phyloP scores from a whole-genome alignment of 2,888 invertebrate genomes.

The Oxyteleia sp. region DNA sequence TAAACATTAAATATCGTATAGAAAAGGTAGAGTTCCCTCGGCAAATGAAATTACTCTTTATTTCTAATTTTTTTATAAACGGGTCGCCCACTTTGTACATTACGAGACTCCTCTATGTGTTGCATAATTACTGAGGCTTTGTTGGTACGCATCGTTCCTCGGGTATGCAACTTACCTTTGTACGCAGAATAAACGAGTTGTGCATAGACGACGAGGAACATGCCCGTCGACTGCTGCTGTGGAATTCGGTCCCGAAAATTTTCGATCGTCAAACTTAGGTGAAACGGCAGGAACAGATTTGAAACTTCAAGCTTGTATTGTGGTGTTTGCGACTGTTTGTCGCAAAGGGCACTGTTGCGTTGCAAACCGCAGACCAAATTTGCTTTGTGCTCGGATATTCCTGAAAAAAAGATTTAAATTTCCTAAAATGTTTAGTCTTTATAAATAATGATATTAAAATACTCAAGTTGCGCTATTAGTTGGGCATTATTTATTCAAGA shows the following conservation, averaged over 20 bases:
- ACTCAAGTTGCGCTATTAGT: no score
- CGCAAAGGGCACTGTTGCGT: conserved; percentile 88
- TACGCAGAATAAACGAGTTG: conserved; percentile 92
- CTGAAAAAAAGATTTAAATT: no score
- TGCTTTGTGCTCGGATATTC: conserved; percentile 73
- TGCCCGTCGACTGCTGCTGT: conserved; percentile 87
- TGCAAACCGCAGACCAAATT: conserved; percentile 90
- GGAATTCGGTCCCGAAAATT: conserved; percentile 88
- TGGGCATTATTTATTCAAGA: no score
- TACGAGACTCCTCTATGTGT: background rate
- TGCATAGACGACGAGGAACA: conserved; percentile 89
- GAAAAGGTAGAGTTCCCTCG: no score
- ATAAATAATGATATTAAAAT: no score
- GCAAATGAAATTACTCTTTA: background rate
- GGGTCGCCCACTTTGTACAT: background rate
- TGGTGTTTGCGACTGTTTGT: conserved; percentile 29
- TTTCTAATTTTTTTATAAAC: background rate
- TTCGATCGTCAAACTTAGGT: conserved; percentile 91
- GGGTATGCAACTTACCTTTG: conserved; percentile 89
- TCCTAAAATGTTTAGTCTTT: no score
- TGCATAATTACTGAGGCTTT: background rate
- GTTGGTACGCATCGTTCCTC: background rate
- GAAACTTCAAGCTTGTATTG: conserved; percentile 66
- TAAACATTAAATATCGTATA: background rate
- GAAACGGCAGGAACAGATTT: conserved; percentile 75